A percentile compares a stretch with the other conserved stretches of the same genome.
These are phyloP conservation scores for Brienomyrus longianalis DNA, from an alignment of 2,113 vertebrate species.

Conservation along the genomic window DNA sequence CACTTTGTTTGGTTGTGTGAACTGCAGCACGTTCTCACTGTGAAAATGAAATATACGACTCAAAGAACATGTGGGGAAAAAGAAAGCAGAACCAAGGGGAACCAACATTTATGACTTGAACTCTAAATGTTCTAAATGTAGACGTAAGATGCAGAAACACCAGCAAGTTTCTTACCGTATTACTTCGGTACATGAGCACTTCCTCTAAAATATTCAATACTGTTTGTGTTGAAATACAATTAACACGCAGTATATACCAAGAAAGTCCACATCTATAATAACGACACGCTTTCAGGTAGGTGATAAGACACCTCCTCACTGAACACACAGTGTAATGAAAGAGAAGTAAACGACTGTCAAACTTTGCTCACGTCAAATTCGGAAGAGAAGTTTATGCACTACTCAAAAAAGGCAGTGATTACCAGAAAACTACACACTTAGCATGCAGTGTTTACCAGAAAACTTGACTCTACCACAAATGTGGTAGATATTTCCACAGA, in stretches of 20 bases:
- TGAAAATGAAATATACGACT: conserved; percentile 38
- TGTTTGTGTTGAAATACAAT: conserved; percentile 44
- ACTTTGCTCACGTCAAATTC: not conserved
- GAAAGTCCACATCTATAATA: conserved; percentile 11
- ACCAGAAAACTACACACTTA: conserved; percentile 71
- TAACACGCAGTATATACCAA: conserved; percentile 35
- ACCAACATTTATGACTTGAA: conserved; percentile 44
- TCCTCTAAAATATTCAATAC: conserved; percentile 42
- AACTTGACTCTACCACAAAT: conserved; percentile 82
- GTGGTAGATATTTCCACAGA: conserved; percentile 86
- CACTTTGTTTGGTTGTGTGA: not conserved
- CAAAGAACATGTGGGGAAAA: conserved; percentile 24
- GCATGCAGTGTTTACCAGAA: conserved; percentile 66
- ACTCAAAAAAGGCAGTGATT: conserved; percentile 27
- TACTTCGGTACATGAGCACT: conserved; percentile 32
- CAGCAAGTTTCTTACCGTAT: conserved; percentile 11
- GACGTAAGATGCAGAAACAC: not conserved
- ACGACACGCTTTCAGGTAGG: not conserved
- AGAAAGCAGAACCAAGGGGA: conserved; percentile 33
- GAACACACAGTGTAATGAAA: not conserved
- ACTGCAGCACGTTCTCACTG: conserved; percentile 41
- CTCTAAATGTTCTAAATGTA: conserved; percentile 29
- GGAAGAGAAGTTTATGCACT: not conserved
- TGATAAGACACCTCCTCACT: not conserved
- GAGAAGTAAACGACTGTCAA: not conserved